Evolutionary conservation across 2,113 vertebrate species (phyloP).

Genomic region (Ia io): DNA sequence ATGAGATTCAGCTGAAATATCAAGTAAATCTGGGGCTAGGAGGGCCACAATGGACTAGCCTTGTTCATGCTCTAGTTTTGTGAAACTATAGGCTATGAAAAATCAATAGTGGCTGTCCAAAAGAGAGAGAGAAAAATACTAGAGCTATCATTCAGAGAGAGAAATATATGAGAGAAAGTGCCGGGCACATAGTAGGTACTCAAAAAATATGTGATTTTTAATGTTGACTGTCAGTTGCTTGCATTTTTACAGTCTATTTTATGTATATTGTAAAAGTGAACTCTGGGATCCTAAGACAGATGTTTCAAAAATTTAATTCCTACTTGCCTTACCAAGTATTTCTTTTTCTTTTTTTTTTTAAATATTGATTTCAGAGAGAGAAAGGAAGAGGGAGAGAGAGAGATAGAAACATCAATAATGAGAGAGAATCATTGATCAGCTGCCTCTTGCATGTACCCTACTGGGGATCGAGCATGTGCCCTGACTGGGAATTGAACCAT

Average conservation of each 20-base stretch:
- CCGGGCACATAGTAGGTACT: background rate
- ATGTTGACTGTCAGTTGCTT: background rate
- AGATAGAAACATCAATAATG: too few relatives aligned
- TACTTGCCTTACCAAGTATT: background rate
- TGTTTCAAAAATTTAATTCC: background rate
- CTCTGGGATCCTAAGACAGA: background rate
- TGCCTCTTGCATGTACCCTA: too few relatives aligned
- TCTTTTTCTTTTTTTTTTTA: background rate
- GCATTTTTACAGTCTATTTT: background rate
- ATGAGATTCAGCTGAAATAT: background rate
- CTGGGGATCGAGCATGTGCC: too few relatives aligned
- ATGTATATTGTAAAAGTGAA: background rate
- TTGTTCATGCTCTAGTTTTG: background rate
- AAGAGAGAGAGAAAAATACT: background rate
- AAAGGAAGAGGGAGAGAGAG: too few relatives aligned
- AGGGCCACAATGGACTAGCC: background rate
- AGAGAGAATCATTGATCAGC: too few relatives aligned
- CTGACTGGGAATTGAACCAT: too few relatives aligned
- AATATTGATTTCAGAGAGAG: too few relatives aligned
- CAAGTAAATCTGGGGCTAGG: background rate
- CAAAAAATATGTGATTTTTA: background rate
- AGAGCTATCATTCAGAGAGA: background rate
- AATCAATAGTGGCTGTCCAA: background rate
- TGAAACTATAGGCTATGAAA: background rate
- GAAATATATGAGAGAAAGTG: background rate